A percentile compares a stretch with the other conserved stretches of the same genome.
Evolutionary conservation across 2,888 invertebrate species (phyloP).

Genomic region (Polydesmus complanatus): DNA sequence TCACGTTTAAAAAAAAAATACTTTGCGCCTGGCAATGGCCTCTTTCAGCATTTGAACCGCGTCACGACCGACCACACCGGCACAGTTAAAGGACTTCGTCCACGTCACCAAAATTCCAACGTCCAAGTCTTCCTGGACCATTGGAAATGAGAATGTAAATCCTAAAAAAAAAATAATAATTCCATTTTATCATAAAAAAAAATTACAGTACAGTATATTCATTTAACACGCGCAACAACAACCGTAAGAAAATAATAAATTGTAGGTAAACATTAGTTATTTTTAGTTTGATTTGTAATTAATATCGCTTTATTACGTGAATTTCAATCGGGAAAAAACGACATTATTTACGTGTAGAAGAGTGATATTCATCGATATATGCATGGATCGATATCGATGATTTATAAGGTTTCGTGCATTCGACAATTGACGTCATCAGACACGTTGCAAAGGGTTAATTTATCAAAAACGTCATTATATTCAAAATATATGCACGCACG

Average conservation of each 20-base stretch:
- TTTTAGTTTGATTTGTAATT: too few relatives aligned
- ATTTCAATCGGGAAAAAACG: too few relatives aligned
- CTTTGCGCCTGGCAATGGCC: slow-evolving; percentile 43
- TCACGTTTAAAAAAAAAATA: slow-evolving; percentile 16
- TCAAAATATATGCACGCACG: too few relatives aligned
- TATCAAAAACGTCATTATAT: too few relatives aligned
- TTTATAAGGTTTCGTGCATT: too few relatives aligned
- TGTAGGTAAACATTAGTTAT: not conserved
- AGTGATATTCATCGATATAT: too few relatives aligned
- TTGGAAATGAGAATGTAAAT: slow-evolving; percentile 75
- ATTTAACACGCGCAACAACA: not conserved
- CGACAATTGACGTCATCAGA: not conserved
- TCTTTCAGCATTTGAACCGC: slow-evolving; percentile 51
- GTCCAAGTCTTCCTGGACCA: slow-evolving; percentile 56
- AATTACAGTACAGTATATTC: not conserved
- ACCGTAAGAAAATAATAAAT: not conserved
- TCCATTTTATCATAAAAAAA: slow-evolving; percentile 1
- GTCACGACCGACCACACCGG: slow-evolving; percentile 53
- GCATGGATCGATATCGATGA: too few relatives aligned
- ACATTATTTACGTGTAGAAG: too few relatives aligned
- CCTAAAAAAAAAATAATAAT: slow-evolving; percentile 36
- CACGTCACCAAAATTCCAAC: slow-evolving; percentile 63
- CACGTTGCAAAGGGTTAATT: not conserved
- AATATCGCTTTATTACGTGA: too few relatives aligned
- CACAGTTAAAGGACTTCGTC: slow-evolving; percentile 69